Evolutionary conservation across 2,113 vertebrate species (phyloP), one percentile per base, ranked within the genome.

Genomic region (Hippocampus zosterae): DNA sequence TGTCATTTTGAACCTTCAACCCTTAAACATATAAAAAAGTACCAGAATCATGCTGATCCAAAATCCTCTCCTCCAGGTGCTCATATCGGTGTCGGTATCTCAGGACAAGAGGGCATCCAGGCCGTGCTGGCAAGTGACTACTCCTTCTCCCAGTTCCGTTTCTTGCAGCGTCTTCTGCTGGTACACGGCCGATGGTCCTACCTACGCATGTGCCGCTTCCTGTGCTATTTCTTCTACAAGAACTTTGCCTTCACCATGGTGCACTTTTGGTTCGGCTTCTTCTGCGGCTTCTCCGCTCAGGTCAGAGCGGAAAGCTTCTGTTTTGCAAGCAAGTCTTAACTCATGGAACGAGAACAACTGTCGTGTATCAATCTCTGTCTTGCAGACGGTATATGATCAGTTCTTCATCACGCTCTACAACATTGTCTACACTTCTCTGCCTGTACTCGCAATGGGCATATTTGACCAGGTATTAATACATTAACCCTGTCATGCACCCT

Each of bases 201-300:
- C 88, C 90, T 98, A 27, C 94, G 96, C 73, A 96, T 98, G 96
- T 98, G 96, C 91, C 95, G 96, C 16, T 98, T 98, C 89, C 95
- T 98, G 78, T 97, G 95, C 82, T 98, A 98, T 75, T 98, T 98
- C 91, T 98, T 98, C 93, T 98, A 98, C 87, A 98, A 97, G 93
- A 98, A 98, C 85, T 98, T 98, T 0, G 96, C 96, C 76, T 98
- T 98, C 92, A 98, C 96, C 87, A 97, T 98, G 95, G 96, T 98
- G 90, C 96, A 98, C 87, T 98, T 98, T 91, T 98, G 96, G 95
- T 98, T 98, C 2, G 96, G 95, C 69, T 98, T 98, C 92, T 98
- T 97, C 91, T 98, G 96, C 0, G 95, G 96, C 70, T 98, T 98
- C 85, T 98, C 96, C 0, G 96, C 96, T 1, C 96, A 98, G 96